Evolutionary conservation across 1,140 invertebrate species (phyloP).

Genomic region (Polypedilum vanderplanki): DNA sequence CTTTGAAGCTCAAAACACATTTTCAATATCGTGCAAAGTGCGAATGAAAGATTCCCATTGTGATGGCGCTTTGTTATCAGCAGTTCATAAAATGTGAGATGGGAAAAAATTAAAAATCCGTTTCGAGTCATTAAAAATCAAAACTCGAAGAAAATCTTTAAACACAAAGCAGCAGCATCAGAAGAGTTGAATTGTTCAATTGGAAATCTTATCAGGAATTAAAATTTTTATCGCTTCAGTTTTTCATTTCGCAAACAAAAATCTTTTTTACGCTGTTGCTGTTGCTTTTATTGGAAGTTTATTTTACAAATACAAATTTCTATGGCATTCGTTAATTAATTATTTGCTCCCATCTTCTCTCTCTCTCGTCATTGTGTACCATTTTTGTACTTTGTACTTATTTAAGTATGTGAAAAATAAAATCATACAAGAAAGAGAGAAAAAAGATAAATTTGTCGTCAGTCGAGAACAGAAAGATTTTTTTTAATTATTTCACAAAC

Average conservation of each 20-base stretch:
- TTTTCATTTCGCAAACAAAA: neutral
- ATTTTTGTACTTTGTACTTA: neutral
- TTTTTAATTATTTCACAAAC: constrained; percentile 19
- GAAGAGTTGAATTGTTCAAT: neutral
- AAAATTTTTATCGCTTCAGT: constrained; percentile 6
- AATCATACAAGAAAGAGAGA: neutral
- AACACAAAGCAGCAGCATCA: no score
- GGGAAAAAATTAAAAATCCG: neutral
- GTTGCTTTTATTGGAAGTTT: neutral
- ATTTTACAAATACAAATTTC: neutral
- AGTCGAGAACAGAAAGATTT: neutral
- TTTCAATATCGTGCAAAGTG: no score
- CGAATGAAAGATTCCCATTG: no score
- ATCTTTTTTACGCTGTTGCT: neutral
- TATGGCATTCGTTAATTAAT: constrained; percentile 3
- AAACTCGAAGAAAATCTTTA: neutral
- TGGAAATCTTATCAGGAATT: neutral
- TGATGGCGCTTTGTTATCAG: neutral
- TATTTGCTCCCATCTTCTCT: constrained; percentile 3
- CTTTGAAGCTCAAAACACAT: no score
- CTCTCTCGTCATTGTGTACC: neutral
- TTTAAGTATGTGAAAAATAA: neutral
- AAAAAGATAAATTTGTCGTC: constrained; percentile 19
- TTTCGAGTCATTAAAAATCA: neutral
- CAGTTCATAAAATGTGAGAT: constrained; percentile 4